Conservation (phyloP, 53 echinoderm and acorn worm species). For the Antedon mediterranea region DNA sequence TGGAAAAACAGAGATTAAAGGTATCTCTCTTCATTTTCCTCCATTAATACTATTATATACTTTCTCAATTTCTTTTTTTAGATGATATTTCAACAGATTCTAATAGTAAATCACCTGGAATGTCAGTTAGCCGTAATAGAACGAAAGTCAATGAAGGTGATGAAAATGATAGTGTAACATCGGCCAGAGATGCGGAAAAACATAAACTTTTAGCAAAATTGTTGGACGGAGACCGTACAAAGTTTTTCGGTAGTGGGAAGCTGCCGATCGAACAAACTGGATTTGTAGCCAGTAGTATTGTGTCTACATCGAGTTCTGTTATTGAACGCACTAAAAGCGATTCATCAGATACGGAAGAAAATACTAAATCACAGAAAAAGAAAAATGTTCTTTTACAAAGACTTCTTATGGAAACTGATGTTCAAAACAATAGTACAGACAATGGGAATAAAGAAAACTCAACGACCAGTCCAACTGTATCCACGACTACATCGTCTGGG, state of each 20-base stretch:
- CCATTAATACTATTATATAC: no score
- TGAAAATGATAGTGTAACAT: not conserved
- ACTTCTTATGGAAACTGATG: conserved; percentile 76
- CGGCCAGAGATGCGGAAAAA: not conserved
- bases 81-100: not conserved
- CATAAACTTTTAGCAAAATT: conserved; percentile 38
- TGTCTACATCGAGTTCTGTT: conserved; percentile 57
- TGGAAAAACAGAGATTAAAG: no score
- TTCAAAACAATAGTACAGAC: conserved; percentile 3
- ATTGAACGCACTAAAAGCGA: conserved; percentile 32
- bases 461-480: conserved; percentile 55
- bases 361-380: conserved; percentile 17
- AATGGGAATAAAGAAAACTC: conserved; percentile 25
- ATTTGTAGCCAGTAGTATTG: conserved; percentile 79
- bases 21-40: no score
- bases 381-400: conserved; percentile 76
- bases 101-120: not conserved
- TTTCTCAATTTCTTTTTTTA: not conserved
- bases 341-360: not conserved
- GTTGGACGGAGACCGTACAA: conserved; percentile 58
- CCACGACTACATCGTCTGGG: conserved; percentile 67
- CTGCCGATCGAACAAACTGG: conserved; percentile 77
- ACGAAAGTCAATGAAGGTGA: not conserved
- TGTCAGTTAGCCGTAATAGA: not conserved
- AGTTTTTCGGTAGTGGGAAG: conserved; percentile 74